Evolutionary conservation across 2,113 vertebrate species (phyloP).

Genomic region (Gymnorhina tibicen): DNA sequence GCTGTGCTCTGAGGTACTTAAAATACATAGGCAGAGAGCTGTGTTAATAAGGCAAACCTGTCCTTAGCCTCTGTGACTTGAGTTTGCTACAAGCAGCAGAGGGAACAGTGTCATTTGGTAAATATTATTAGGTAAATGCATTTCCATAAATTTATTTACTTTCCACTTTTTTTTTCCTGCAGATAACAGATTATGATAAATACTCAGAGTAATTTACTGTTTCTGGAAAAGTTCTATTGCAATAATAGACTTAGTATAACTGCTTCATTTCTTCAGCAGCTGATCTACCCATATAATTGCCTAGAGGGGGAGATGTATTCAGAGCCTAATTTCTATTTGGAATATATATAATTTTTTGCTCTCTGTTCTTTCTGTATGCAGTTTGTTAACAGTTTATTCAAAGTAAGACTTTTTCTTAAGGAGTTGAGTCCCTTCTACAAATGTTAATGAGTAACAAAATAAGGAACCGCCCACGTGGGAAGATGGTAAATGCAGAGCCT

Average conservation of each 20-base stretch:
- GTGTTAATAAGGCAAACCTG: slow-evolving; percentile 58
- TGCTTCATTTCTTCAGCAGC: slow-evolving; percentile 35
- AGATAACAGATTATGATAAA: slow-evolving; percentile 45
- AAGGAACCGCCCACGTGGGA: fast-evolving
- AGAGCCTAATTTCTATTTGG: slow-evolving; percentile 16
- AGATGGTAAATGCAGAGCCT: not conserved
- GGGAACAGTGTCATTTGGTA: slow-evolving; percentile 35
- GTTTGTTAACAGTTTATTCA: slow-evolving; percentile 13
- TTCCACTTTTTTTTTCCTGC: not conserved
- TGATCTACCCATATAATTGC: slow-evolving; percentile 57
- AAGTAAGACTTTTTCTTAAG: not conserved
- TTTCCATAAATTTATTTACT: slow-evolving; percentile 40
- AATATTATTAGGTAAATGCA: slow-evolving; percentile 48
- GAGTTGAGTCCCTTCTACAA: not conserved
- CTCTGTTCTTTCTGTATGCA: not conserved
- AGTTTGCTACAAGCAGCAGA: slow-evolving; percentile 24
- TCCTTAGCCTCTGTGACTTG: not conserved
- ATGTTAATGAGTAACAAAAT: not conserved
- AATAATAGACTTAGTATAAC: slow-evolving; percentile 12
- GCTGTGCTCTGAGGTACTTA: slow-evolving; percentile 63
- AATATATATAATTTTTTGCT: not conserved
- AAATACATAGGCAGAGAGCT: slow-evolving; percentile 56
- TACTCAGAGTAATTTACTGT: slow-evolving; percentile 29
- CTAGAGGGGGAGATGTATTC: slow-evolving; percentile 10
- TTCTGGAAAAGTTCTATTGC: slow-evolving; percentile 23